Base-by-base conservation (phyloP, 2,113 vertebrate species). In the Chroicocephalus ridibundus region DNA sequence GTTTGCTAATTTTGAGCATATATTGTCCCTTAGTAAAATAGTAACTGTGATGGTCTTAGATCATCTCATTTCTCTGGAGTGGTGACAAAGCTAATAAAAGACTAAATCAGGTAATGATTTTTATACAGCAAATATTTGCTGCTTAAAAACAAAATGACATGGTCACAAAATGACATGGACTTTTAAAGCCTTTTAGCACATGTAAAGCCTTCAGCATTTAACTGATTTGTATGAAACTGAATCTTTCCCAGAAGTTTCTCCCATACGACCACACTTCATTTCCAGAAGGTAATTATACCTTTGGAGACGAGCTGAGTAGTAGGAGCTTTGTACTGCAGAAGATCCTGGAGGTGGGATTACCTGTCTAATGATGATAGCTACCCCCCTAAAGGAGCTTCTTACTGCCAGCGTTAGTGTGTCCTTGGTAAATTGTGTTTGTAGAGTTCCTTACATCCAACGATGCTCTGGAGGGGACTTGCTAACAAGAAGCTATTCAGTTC, bases 341-440 rank as follows among this genome's bases (percentile, higher is more conserved):
- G 94, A 96, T 93, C 42, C 89, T 95, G 84, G 75, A 87, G 81
- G 78, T 94, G 82, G 84, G 66, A 96, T 82, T 94, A 86, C 91
- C 89, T 94, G 78, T 95, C 3, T 18, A 68, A 94, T 32, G 51
- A 79, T 12, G 58, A 66, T 82, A 96, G 64, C 75, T 95, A 11
- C 64, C 80, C 18, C n/a, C 38, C 18, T 91, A 80, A 95, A 94
- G 70, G 75, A 90, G 89, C 71, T 86, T 47, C 55, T 91, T 83
- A 38, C 21, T 88, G 93, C 78, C 68, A 70, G 75, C 0, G 1
- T 76, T 94, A 68, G 46, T 86, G 61, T 86, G 81, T 80, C 81
- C 68, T 91, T 87, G 36, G 38, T 94, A 97, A 89, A 82, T 40
- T 82, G 62, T 74, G 21, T 91, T 84, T 89, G 42, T 62, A 85